These are phyloP conservation scores for Zeuzera pyrina DNA, from an alignment of 2,888 invertebrate genomes.

Conservation along the genomic window DNA sequence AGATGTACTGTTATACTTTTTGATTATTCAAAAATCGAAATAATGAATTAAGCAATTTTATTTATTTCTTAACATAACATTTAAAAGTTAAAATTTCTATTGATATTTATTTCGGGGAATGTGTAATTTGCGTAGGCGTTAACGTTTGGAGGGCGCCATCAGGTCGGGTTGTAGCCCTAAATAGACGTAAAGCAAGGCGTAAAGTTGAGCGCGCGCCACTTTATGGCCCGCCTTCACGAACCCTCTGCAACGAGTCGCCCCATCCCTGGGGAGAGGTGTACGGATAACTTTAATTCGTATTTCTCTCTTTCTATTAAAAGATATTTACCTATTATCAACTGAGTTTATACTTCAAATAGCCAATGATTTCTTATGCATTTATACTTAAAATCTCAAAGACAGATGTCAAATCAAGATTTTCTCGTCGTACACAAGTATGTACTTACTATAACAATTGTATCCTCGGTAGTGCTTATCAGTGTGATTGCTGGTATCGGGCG, in stretches of 20 bases:
- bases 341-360: too few species aligned
- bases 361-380: too few species aligned
- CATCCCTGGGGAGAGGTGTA: slow-evolving; percentile 13
- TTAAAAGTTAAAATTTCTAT: background rate
- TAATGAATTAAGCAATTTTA: too few species aligned
- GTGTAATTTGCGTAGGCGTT: slow-evolving; percentile 12
- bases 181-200: slow-evolving; percentile 41
- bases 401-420: too few species aligned
- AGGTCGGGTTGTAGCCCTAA: slow-evolving; percentile 25
- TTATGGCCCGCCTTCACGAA: slow-evolving; percentile 34
- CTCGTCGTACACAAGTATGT: too few species aligned
- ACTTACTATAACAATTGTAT: too few species aligned
- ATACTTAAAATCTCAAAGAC: too few species aligned
- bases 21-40: too few species aligned
- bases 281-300: slow-evolving; percentile 1
- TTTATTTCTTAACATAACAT: too few species aligned
- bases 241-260: slow-evolving; percentile 19
- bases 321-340: too few species aligned
- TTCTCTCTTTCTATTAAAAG: background rate
- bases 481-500: slow-evolving; percentile 38
- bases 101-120: background rate
- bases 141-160: slow-evolving; percentile 9
- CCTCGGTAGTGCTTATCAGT: background rate
- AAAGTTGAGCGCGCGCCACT: slow-evolving; percentile 30
- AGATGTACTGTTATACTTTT: too few species aligned